Percentiles rank a stretch among this genome's conserved stretches.
Conservation (phyloP, 2,888 invertebrate species). For the Entomobrya multifasciata region DNA sequence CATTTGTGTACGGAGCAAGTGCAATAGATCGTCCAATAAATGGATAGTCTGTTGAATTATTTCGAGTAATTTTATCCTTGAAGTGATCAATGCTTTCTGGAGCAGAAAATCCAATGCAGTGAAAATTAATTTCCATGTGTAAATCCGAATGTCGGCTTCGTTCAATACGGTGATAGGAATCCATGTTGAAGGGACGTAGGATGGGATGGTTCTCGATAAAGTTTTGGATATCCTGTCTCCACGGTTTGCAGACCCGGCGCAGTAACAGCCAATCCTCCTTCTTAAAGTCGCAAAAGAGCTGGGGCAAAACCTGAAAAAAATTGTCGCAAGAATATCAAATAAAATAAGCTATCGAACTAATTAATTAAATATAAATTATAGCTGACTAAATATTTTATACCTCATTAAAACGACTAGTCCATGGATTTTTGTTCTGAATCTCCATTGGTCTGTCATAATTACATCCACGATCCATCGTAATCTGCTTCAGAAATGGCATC, state of each 20-base stretch:
- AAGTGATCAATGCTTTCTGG: not conserved
- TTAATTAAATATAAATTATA: no score
- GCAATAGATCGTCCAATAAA: not conserved
- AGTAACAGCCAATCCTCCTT: not conserved
- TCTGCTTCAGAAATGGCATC: no score
- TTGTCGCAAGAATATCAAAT: not conserved
- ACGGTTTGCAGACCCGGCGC: not conserved
- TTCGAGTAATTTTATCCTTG: not conserved
- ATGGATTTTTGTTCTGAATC: no score
- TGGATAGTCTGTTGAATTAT: no score
- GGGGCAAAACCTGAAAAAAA: not conserved
- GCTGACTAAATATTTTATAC: no score
- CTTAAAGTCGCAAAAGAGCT: not conserved
- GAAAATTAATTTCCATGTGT: not conserved
- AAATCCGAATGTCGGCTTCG: not conserved
- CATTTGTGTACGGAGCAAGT: not conserved
- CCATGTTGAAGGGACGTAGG: not conserved
- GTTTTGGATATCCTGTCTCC: not conserved
- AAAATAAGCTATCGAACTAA: no score
- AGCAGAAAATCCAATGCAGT: not conserved
- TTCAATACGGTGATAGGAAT: not conserved
- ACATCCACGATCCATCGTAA: no score
- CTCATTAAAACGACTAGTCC: no score
- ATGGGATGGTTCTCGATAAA: not conserved
- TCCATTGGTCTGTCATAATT: no score